Evolutionary conservation across 2,888 invertebrate species (phyloP), one percentile per base, ranked within the genome.

Genomic region (Drosophila siamana): DNA sequence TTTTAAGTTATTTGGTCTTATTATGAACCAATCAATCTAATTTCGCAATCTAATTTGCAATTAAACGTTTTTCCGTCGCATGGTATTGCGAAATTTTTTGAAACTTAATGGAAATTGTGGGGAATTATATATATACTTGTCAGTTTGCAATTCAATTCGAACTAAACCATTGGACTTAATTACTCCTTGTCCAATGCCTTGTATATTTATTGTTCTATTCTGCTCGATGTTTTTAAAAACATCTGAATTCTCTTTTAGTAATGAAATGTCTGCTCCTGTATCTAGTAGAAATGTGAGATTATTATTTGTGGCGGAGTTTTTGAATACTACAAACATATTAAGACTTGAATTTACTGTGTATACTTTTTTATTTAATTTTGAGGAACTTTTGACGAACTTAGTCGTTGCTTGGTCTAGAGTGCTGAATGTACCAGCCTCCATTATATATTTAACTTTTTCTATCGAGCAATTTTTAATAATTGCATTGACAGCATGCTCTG

Each of bases 381-480:
- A 11, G 41, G 15, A 15, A 46, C 24, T 24, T 16, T 30, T 46
- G 9, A 30, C 30, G 11, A 30, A 30, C 11, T 11, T 48, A 0
- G 30, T n/a, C n/a, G n/a, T n/a, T n/a, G n/a, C n/a, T n/a, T n/a
- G n/a, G n/a, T n/a, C n/a, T n/a, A n/a, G n/a, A n/a, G n/a, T n/a
- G n/a, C n/a, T n/a, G n/a, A n/a, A n/a, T n/a, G n/a, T n/a, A n/a
- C n/a, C n/a, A 48, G 4, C 33, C n/a, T n/a, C 19, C 52, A 60
- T 52, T 40, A 57, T 47, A 38, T 13, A 13, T 62, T 54, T 30
- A 16, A 56, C 33, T 33, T 33, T 47, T 19, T 47, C 30, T 2
- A 30, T 48, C 48, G 36, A 8, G 52, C 52, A 30, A 41, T 61
- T 61, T n/a, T 50, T 55, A 19, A 44, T 59, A 51, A 64, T 69